Evolutionary conservation across 2,113 vertebrate species (phyloP), one percentile per base, ranked within the genome.

Genomic region (Myotis brandtii): DNA sequence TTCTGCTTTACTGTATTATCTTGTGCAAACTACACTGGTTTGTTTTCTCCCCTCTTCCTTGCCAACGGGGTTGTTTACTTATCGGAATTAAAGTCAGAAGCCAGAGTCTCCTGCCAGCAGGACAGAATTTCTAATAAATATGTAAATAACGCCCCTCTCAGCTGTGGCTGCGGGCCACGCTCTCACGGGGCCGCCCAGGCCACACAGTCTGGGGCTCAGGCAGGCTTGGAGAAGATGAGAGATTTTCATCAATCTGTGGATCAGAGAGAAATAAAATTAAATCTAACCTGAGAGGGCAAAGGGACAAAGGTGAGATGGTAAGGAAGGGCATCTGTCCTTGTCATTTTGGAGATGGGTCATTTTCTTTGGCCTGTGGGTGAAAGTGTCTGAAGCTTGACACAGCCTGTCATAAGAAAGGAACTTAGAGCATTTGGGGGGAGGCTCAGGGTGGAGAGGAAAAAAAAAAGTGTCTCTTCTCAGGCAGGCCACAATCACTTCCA

Each of bases 51-150:
- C 82, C 97, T 97, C 97, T 98, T 98, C 97, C 97, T 98, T 98
- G 98, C 98, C 98, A 97, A 95, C 94, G 96, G 97, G 98, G 98
- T 98, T 99, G 98, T 99, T 99, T 99, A 98, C 98, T 99, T 98
- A 98, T 96, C 98, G 96, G 99, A 99, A 99, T 98, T 99, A 98
- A 98, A 98, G 98, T 98, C 97, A 97, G 98, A 97, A 98, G 98
- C 96, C 95, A 96, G 87, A 92, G 86, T 96, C 97, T 97, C 97
- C 98, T 98, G 96, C 95, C 96, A 98, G 97, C 98, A 98, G 97
- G 89, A 89, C 98, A 95, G 97, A 94, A 96, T 98, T 99, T 98
- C 98, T 99, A 99, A 99, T 99, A 99, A 99, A 99, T 99, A 99
- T 99, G 99, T 98, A 99, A 99, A 99, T 98, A 98, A 97, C 21